These are phyloP conservation scores for Neopelma chrysocephalum DNA, from an alignment of 2,797 vertebrate genomes.

Conservation along the genomic window DNA sequence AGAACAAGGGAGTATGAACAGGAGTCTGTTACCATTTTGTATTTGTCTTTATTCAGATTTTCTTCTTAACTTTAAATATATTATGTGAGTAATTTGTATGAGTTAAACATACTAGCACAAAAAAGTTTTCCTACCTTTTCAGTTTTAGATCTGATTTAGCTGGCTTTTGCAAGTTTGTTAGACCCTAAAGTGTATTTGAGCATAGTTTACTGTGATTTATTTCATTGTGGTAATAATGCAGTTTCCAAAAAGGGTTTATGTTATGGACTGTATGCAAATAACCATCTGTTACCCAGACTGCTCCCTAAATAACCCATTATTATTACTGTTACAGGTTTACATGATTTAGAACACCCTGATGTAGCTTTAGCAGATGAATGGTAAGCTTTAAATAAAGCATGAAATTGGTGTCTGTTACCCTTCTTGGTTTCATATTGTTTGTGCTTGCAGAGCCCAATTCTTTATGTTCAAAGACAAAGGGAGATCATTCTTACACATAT, in stretches of 20 bases:
- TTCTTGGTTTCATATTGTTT: constrained; percentile 10
- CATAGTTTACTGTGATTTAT: constrained; percentile 41
- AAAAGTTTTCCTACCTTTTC: background rate
- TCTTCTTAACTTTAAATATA: background rate
- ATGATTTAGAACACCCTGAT: constrained; percentile 97
- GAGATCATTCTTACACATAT: background rate
- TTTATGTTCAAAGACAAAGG: constrained; percentile 46
- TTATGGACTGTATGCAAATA: constrained; percentile 47
- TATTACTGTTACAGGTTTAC: constrained; percentile 84
- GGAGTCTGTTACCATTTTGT: background rate
- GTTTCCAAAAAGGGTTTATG: constrained; percentile 28
- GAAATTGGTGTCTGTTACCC: background rate
- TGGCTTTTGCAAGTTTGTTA: constrained; percentile 18
- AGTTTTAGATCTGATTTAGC: background rate
- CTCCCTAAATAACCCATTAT: constrained; percentile 48
- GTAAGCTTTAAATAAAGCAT: constrained; percentile 79
- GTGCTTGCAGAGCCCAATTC: constrained; percentile 55
- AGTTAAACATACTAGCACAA: background rate
- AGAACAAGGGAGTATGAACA: background rate
- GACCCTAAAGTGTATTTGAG: background rate
- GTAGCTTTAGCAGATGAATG: constrained; percentile 95
- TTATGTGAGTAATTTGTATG: background rate
- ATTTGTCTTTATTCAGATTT: background rate
- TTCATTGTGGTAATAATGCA: background rate
- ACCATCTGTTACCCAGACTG: background rate